phyloP scores from a whole-genome alignment of 2,113 vertebrate species.

The Podarcis cretensis region DNA sequence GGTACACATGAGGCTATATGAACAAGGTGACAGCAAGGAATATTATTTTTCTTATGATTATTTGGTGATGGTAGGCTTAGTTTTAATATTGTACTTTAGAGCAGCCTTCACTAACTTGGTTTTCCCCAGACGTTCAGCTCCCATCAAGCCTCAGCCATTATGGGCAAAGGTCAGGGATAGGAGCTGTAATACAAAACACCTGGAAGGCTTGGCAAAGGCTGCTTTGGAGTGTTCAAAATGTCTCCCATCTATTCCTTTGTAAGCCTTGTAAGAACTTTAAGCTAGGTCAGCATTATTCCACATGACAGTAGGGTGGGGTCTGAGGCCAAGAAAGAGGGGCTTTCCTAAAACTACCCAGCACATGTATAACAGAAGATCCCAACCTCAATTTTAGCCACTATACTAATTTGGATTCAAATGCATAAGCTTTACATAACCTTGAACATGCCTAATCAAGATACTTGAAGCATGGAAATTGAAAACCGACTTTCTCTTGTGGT shows the following conservation, averaged over 20 bases:
- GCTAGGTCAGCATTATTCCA: background rate
- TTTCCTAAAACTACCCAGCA: background rate
- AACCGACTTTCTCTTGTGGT: background rate
- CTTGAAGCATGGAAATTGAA: slow-evolving; percentile 35
- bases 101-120: background rate
- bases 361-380: background rate
- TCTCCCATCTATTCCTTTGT: background rate
- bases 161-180: too few species aligned
- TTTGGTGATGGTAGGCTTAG: background rate
- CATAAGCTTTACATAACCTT: slow-evolving; percentile 30
- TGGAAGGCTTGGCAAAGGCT: too few species aligned
- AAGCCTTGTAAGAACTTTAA: background rate
- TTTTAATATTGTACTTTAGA: background rate
- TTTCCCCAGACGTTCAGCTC: too few species aligned
- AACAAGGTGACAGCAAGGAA: background rate
- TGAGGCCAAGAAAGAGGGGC: background rate
- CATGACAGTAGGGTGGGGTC: too few species aligned
- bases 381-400: background rate
- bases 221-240: too few species aligned
- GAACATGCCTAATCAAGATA: background rate
- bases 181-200: too few species aligned
- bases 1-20: background rate
- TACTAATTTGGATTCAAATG: background rate
- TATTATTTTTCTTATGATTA: background rate
- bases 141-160: too few species aligned